phyloP scores from a whole-genome alignment of 1,140 invertebrate genomes.

The Aplysia californica region DNA sequence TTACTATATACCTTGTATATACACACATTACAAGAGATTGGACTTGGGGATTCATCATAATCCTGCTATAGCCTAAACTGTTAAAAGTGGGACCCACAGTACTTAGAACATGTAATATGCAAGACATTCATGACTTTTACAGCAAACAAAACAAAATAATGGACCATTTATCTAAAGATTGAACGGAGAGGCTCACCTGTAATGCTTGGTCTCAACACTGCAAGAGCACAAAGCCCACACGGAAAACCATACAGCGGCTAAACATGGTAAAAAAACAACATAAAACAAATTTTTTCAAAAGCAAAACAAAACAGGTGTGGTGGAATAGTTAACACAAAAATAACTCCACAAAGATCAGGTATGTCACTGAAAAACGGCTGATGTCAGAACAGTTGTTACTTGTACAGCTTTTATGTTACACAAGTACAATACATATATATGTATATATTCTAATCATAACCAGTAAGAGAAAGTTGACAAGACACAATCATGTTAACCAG shows the following conservation, averaged over 20 bases:
- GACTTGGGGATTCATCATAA: too few relatives aligned
- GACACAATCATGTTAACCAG: not conserved
- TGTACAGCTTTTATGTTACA: not conserved
- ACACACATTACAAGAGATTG: too few relatives aligned
- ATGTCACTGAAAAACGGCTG: too few relatives aligned
- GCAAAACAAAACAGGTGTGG: not conserved
- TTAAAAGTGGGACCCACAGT: too few relatives aligned
- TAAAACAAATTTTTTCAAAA: not conserved
- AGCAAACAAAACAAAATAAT: not conserved
- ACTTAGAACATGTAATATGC: too few relatives aligned
- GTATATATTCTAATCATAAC: not conserved
- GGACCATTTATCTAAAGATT: not conserved
- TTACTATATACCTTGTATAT: too few relatives aligned
- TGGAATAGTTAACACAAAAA: not conserved
- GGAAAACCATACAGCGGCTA: not conserved
- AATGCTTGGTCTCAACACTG: not conserved
- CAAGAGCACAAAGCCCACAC: not conserved
- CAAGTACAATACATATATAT: not conserved
- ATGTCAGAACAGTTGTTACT: not conserved
- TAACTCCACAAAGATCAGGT: too few relatives aligned
- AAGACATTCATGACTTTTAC: not conserved
- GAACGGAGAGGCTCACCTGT: not conserved
- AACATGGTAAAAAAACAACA: not conserved
- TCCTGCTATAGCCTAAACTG: too few relatives aligned
- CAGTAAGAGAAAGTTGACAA: not conserved